Percentiles rank a stretch among this genome's conserved stretches.
Evolutionary conservation across 1,140 invertebrate genomes (phyloP).

Genomic region (Drosophila rufa): DNA sequence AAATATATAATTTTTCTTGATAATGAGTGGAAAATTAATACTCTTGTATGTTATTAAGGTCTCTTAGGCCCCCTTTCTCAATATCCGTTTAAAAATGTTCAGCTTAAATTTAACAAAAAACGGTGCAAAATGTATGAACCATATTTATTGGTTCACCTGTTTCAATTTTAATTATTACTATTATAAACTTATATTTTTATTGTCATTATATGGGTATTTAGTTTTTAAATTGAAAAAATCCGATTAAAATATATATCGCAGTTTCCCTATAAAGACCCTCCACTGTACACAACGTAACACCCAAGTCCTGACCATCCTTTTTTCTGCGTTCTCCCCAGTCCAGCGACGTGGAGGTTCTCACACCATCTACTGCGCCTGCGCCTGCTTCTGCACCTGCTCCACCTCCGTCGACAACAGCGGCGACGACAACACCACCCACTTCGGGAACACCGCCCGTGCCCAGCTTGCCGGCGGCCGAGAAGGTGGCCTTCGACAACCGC

Average conservation of each 20-base stretch:
- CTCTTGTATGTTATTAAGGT: no score
- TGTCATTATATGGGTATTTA: no score
- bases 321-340: slow-evolving; percentile 7
- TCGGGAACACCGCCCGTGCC: slow-evolving; percentile 23
- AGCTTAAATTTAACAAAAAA: no score
- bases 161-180: no score
- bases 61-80: no score
- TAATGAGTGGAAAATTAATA: background rate
- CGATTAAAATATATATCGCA: no score
- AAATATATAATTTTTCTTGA: background rate
- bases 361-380: slow-evolving; percentile 33
- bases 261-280: background rate
- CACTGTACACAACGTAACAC: slow-evolving; percentile 1
- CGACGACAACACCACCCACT: slow-evolving; percentile 13
- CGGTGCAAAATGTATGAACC: no score
- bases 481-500: slow-evolving; percentile 78
- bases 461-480: slow-evolving; percentile 65
- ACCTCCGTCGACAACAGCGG: slow-evolving; percentile 1
- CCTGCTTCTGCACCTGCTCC: slow-evolving; percentile 30
- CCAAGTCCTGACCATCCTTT: background rate
- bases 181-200: no score
- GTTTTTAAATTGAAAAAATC: no score
- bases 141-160: no score
- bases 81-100: no score
- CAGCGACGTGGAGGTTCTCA: slow-evolving; percentile 25